Conservation (phyloP, 2,888 invertebrate genomes). For the Nebria brevicollis region DNA sequence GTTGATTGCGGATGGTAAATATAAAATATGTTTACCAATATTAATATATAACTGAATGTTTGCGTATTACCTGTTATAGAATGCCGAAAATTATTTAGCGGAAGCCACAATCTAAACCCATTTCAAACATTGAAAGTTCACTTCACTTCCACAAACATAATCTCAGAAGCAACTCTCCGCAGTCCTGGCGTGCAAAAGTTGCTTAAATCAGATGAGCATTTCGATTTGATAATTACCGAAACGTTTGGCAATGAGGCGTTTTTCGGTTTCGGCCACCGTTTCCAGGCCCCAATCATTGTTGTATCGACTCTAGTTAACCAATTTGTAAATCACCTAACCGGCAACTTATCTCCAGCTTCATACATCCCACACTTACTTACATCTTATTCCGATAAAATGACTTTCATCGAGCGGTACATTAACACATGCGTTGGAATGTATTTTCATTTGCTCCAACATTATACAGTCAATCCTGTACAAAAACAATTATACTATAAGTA, state of each 20-base stretch:
- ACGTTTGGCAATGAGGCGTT: conserved; percentile 57
- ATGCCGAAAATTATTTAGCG: neutral
- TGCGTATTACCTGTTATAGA: neutral
- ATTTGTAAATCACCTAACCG: conserved; percentile 53
- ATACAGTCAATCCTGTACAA: conserved; percentile 45
- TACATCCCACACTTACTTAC: conserved; percentile 56
- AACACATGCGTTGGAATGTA: conserved; percentile 52
- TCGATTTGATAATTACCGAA: conserved; percentile 56
- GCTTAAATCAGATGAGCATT: conserved; percentile 50
- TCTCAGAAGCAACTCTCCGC: conserved; percentile 11
- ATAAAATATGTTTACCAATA: neutral
- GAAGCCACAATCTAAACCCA: neutral
- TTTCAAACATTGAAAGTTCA: neutral
- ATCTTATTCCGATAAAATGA: conserved; percentile 56
- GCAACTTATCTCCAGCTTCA: conserved; percentile 57
- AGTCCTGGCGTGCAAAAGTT: conserved; percentile 26
- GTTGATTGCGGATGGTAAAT: conserved; percentile 29
- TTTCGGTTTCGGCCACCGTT: conserved; percentile 56
- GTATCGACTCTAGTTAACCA: conserved; percentile 55
- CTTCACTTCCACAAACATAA: neutral
- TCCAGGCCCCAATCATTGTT: conserved; percentile 57
- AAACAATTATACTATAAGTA: conserved; percentile 48
- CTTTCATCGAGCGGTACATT: conserved; percentile 55
- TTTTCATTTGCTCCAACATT: conserved; percentile 28
- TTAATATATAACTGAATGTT: neutral